Evolutionary conservation across 2,797 vertebrate species (phyloP), one percentile per base, ranked within the genome.

Genomic region (Hippocampus kuda): DNA sequence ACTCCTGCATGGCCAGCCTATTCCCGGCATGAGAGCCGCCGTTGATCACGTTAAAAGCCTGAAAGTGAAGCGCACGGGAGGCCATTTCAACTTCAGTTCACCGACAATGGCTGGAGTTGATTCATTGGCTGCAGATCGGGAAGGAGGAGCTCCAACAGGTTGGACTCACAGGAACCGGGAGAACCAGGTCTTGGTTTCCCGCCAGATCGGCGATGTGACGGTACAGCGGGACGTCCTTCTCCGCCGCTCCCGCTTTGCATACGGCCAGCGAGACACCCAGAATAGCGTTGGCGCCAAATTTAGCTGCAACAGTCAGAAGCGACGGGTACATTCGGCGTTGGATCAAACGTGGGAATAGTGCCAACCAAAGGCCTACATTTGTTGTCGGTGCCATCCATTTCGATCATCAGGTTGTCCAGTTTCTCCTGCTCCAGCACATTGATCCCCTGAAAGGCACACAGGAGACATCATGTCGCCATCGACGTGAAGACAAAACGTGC

Each of bases 41-140:
- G 0, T 96, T 96, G 91, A 96, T 96, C 72, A 96, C 94, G 0
- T 96, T 96, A 83, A 97, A 96, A 65, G 94, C 94, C 94, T 96
- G 61, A 77, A 65, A 46, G 20, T 26, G 24, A 68, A 57, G 65
- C 16, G 16, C 26, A 34, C 5, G 26, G 53, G 10, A 53, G 2
- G 0, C 70, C 53, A 44, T 63, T 60, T 20, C 1, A 1, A 68
- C 46, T 65, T 42, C 49, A 44, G 22, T 41, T n/a, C 66, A 49
- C 60, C 46, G 34, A 38, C 6, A 38, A 38, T 8, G 34, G 34
- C 34, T 38, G 34, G 13, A 48, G 46, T 13, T 13, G 22, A 22
- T 24, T 54, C 8, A 18, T 41, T 62, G 7, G 27, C 30, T 61
- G 27, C 30, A 34, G 6, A 22, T 61, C 18, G 8, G 16, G 15